Conservation (phyloP, 92 coral and sea anemone species). For the Hydrozoanthus gracilis region DNA sequence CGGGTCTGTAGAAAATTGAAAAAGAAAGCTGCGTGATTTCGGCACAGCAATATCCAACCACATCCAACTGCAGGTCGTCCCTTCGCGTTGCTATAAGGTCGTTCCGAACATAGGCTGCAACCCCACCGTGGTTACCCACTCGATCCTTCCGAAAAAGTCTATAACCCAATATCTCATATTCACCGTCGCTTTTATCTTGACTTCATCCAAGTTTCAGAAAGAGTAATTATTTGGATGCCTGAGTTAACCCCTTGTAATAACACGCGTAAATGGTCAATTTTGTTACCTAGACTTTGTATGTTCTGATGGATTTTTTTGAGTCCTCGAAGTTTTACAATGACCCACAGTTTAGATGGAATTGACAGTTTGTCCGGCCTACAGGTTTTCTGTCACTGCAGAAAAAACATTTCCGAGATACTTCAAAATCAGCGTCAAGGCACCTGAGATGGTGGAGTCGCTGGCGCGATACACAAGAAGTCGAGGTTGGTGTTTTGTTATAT, state of each 20-base stretch:
- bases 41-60: constrained; percentile 48
- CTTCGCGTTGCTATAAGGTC: constrained; percentile 50
- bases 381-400: no score
- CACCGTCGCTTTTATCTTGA: constrained; percentile 49
- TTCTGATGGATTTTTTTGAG: no score
- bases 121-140: no score
- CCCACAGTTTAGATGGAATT: no score
- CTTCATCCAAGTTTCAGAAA: constrained; percentile 58
- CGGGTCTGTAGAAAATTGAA: constrained; percentile 54
- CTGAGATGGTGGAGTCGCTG: constrained; percentile 39
- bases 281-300: no score
- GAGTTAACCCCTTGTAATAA: no score
- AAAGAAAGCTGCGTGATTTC: constrained; percentile 41
- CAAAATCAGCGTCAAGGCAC: constrained; percentile 49
- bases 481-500: no score
- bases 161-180: constrained; percentile 56
- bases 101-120: constrained; percentile 57
- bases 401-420: background rate
- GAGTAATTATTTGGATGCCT: no score
- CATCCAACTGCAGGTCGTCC: constrained; percentile 57
- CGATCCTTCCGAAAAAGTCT: no score
- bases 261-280: no score
- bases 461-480: no score
- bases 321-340: no score
- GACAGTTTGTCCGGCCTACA: constrained; percentile 16